These are phyloP conservation scores for Orchestia grillus DNA, from an alignment of 1,140 invertebrate species.

Conservation along the genomic window DNA sequence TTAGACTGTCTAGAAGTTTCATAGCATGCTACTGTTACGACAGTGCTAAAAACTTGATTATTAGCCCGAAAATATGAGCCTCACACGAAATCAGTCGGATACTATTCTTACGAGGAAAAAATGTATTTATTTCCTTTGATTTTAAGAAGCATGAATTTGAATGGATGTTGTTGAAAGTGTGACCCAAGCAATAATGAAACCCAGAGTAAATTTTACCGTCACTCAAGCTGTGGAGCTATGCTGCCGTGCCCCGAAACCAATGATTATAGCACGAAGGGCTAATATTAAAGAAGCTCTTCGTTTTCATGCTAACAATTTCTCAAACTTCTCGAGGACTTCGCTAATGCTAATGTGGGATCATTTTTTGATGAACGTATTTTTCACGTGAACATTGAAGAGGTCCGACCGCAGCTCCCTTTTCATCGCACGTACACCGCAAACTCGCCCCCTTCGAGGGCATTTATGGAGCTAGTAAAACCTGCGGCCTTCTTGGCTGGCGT, in stretches of 20 bases:
- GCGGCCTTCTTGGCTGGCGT: no score
- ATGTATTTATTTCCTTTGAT: no score
- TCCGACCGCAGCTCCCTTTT: neutral
- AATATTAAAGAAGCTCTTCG: neutral
- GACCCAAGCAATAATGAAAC: no score
- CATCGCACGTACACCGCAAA: neutral
- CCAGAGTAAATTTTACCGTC: no score
- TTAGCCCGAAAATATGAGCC: no score
- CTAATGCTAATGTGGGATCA: neutral
- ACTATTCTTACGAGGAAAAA: neutral
- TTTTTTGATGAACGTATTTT: neutral
- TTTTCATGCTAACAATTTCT: neutral
- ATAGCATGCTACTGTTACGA: neutral
- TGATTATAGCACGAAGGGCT: no score
- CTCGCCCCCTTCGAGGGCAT: neutral
- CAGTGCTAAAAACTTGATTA: neutral
- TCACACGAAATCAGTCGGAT: neutral
- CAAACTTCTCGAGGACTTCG: neutral
- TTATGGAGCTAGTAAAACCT: neutral
- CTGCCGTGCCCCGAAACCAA: no score
- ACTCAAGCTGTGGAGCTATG: no score
- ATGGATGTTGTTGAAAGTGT: no score
- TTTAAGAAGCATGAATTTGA: no score
- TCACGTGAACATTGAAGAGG: neutral
- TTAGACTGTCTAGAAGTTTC: neutral